Conservation (phyloP, 2,888 invertebrate species). For the Chloroclysta siterata region DNA sequence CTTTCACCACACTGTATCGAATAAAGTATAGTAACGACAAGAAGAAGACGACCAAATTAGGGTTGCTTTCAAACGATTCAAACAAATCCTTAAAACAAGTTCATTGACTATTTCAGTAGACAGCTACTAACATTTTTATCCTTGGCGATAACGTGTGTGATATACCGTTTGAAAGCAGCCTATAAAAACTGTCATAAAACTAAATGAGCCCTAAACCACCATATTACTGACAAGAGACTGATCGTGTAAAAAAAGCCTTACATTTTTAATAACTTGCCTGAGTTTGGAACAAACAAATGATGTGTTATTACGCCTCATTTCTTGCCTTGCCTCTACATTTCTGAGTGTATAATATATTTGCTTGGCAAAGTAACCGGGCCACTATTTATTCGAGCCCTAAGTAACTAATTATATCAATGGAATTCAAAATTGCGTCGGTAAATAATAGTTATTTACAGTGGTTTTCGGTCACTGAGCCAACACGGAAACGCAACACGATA, state of each 20-base stretch:
- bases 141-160: not conserved
- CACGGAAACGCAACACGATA: no score
- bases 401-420: not conserved
- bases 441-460: constrained; percentile 1
- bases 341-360: not conserved
- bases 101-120: no score
- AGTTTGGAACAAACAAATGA: constrained; percentile 5
- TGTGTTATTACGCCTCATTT: constrained; percentile 3
- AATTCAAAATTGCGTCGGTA: not conserved
- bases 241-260: not conserved
- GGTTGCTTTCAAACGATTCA: no score
- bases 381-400: no score
- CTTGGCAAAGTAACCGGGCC: not conserved
- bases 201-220: constrained; percentile 1
- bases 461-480: not conserved
- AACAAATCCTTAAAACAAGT: no score
- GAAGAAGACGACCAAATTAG: no score
- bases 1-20: no score
- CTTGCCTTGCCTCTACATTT: not conserved
- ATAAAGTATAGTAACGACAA: no score
- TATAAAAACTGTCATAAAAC: not conserved
- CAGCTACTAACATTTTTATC: not conserved
- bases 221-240: constrained; percentile 1
- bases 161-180: not conserved
- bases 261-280: constrained; percentile 1